A percentile compares a stretch with the other conserved stretches of the same genome.
Evolutionary conservation across 2,888 invertebrate species (phyloP).

Genomic region (Lacanobia wlatinum): DNA sequence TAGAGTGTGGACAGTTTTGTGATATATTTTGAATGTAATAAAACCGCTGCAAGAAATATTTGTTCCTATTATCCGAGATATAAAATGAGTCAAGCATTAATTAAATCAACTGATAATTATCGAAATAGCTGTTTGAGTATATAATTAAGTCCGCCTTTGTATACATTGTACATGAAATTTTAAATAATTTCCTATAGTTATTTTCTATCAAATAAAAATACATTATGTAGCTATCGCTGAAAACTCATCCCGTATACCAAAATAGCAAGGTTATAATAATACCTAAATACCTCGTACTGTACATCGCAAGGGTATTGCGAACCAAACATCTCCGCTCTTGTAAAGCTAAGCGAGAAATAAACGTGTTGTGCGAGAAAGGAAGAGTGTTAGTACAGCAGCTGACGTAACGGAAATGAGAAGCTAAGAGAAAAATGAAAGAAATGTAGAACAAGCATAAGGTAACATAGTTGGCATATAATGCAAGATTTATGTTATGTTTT

Average conservation of each 20-base stretch:
- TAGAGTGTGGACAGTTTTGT: too few species aligned
- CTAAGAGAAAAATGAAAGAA: constrained; percentile 9
- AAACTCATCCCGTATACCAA: constrained; percentile 18
- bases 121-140: too few species aligned
- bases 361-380: constrained; percentile 4
- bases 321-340: constrained; percentile 34
- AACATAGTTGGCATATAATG: neutral
- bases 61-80: too few species aligned
- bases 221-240: neutral
- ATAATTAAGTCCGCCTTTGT: too few species aligned
- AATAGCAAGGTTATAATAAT: constrained; percentile 63
- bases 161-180: too few species aligned
- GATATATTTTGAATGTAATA: neutral
- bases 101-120: too few species aligned
- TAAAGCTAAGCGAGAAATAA: constrained; percentile 21
- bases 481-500: too few species aligned
- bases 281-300: constrained; percentile 57
- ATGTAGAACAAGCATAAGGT: neutral
- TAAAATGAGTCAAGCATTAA: too few species aligned
- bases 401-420: constrained; percentile 27
- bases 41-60: neutral
- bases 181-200: too few species aligned
- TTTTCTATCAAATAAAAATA: too few species aligned
- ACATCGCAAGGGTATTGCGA: constrained; percentile 32
- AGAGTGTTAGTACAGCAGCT: neutral